Conservation (phyloP, 1,140 invertebrate genomes). For the roundworm (Caenorhabditis elegans) region DNA sequence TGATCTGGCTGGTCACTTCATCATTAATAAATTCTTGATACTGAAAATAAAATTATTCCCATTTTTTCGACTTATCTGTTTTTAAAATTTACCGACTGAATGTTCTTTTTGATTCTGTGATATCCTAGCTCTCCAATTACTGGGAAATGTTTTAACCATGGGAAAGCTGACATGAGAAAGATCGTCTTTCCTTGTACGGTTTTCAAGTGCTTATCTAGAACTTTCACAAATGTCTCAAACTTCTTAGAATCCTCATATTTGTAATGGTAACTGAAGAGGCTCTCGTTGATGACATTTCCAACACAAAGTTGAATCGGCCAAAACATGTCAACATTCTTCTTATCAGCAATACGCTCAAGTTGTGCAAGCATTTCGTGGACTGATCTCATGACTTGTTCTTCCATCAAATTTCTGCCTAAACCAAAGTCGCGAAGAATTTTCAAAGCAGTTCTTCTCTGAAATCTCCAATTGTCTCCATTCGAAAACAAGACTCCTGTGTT, state of each 20-base stretch:
- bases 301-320: background rate
- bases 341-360: background rate
- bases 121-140: constrained; percentile 13
- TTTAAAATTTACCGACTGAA: background rate
- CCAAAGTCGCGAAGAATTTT: constrained; percentile 35
- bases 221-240: background rate
- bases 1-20: background rate
- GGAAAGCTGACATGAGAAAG: background rate
- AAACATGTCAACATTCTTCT: constrained; percentile 21
- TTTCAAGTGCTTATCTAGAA: background rate
- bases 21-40: constrained; percentile 11
- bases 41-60: background rate
- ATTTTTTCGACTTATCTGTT: background rate
- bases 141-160: constrained; percentile 23
- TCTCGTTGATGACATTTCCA: constrained; percentile 21
- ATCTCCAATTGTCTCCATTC: constrained; percentile 34
- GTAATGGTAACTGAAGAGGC: constrained; percentile 17
- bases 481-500: constrained; percentile 14
- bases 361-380: background rate
- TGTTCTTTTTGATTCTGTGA: background rate
- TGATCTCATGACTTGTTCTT: constrained; percentile 19
- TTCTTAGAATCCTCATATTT: background rate
- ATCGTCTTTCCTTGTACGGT: background rate
- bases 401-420: constrained; percentile 26
- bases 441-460: constrained; percentile 22